Evolutionary conservation across 2,797 vertebrate species (phyloP).

Genomic region (Pagetopsis macropterus): DNA sequence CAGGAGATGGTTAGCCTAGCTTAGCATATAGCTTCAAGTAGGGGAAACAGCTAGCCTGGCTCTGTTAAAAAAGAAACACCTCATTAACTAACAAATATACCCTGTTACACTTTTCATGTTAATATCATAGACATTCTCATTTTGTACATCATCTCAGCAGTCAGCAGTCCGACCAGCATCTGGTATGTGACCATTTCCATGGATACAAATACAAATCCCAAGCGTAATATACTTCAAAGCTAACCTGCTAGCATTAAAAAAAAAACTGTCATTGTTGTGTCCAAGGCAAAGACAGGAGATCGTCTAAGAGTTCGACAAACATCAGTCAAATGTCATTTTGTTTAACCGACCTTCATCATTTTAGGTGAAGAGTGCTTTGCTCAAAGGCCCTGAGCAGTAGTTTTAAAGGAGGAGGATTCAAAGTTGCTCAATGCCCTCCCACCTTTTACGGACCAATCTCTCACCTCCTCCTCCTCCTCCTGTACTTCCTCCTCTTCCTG

Average conservation of each 20-base stretch:
- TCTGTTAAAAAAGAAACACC: neutral
- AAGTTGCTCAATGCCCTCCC: slow-evolving; percentile 20
- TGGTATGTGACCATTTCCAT: neutral
- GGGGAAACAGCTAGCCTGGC: neutral
- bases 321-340: neutral
- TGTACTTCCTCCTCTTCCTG: slow-evolving; percentile 33
- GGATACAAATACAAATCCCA: neutral
- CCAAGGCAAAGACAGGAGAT: neutral
- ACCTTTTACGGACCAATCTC: slow-evolving; percentile 30
- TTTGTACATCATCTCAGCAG: neutral
- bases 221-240: neutral
- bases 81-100: neutral
- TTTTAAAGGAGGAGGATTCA: neutral
- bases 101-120: neutral
- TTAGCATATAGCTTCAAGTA: neutral
- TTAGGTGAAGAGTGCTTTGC: neutral
- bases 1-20: neutral
- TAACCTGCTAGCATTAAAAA: neutral
- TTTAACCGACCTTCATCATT: neutral
- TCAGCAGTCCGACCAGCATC: neutral
- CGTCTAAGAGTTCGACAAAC: neutral
- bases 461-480: slow-evolving; percentile 39
- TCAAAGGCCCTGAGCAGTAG: slow-evolving; percentile 12
- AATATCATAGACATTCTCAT: neutral
- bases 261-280: neutral